Evolutionary conservation across 2,113 vertebrate genomes (phyloP), one percentile per base, ranked within the genome.

Genomic region (Chrysochloris asiatica): DNA sequence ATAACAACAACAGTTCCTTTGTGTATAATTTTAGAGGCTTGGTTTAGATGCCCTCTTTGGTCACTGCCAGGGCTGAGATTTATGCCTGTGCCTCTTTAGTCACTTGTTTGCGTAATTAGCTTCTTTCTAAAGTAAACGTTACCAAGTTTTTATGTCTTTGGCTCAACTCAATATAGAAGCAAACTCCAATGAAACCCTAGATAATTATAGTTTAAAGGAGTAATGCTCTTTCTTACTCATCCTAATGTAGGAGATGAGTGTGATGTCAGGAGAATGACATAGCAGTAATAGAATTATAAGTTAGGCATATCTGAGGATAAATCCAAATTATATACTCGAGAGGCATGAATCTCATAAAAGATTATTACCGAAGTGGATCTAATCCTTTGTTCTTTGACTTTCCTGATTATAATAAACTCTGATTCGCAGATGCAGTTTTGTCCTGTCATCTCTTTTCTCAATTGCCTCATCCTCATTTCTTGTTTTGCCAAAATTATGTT

Each of bases 401-500:
- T 79, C 82, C 65, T 48, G 54, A 50, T 41, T n/a, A 30, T 14
- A 36, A 22, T 65, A 84, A 87, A 69, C 61, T 54, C 77, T 75
- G 69, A 85, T 41, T 63, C 38, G 65, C 56, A 83, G 45, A 69
- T 4, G 8, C 11, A 41, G 17, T 14, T 80, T 38, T 13, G 56
- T 12, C 59, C 0, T 71, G 71, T 88, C 79, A 79, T 43, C 10
- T n/a, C 19, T 30, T 77, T 54, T 61, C 43, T 85, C 73, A n/a
- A 4, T 24, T 4, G 9, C 52, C 6, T 69, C 76, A 11, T 52
- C 82, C 17, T 0, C 6, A 47, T 71, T 82, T 90, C 86, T 88
- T 83, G 6, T 93, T 90, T 59, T 93, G 50, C 83, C 78, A 17
- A 54, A 87, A 80, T 47, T 77, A 16, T 43, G 13, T 41, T 54